phyloP scores from a whole-genome alignment of 2,797 vertebrate species.

The Diglossa cyanea region DNA sequence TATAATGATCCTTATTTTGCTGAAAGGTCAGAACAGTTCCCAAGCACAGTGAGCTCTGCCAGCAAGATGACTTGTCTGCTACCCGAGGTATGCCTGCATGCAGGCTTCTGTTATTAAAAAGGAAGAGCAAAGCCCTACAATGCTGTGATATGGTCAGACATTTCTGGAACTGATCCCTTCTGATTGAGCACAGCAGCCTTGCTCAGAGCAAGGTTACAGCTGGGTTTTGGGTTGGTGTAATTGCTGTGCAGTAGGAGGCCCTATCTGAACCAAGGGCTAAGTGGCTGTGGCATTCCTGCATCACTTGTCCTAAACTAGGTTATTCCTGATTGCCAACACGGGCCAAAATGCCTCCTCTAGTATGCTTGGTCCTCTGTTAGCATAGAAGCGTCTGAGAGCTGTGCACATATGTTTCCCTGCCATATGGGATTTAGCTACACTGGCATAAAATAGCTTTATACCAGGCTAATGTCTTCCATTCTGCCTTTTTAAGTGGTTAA shows the following conservation, averaged over 20 bases:
- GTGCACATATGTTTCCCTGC: not conserved
- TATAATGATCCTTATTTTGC: not conserved
- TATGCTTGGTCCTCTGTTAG: not conserved
- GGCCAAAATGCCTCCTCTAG: not conserved
- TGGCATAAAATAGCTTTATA: not conserved
- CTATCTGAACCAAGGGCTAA: not conserved
- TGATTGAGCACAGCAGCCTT: not conserved
- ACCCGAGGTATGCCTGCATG: not conserved
- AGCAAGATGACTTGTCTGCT: not conserved
- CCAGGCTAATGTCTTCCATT: not conserved
- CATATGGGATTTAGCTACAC: not conserved
- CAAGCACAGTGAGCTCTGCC: not conserved
- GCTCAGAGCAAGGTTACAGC: not conserved
- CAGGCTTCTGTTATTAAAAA: not conserved
- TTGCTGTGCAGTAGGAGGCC: not conserved
- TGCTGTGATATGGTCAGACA: not conserved
- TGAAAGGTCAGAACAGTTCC: not conserved
- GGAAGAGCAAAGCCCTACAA: not conserved
- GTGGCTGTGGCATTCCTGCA: not conserved
- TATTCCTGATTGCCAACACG: not conserved
- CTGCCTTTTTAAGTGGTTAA: not conserved
- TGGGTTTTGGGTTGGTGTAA: not conserved
- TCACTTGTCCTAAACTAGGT: not conserved
- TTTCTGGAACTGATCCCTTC: not conserved
- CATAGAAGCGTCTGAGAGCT: not conserved